Base-by-base conservation (phyloP, 2,113 vertebrate species). In the Theropithecus gelada region DNA sequence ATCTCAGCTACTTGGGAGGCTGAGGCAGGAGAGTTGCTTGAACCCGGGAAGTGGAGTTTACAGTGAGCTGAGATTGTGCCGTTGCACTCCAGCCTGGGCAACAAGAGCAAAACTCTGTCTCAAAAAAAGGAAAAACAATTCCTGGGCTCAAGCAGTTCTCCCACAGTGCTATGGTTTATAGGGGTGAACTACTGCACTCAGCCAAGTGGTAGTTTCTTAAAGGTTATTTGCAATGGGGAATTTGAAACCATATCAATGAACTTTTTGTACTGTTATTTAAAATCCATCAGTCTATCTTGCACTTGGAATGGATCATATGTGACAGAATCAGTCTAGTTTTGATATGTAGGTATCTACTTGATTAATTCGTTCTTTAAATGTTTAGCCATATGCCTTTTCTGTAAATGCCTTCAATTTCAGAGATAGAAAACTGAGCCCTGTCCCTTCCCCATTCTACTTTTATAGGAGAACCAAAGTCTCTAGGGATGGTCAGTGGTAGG, bases 361-460 rank as follows among this genome's bases (percentile, higher is more conserved):
- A 85, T 48, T 88, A 82, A 68, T 90, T 95, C 48, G 25, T 48
- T 45, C 90, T 95, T 97, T 43, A 98, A 96, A 96, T 93, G 64
- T 93, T 27, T 40, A 72, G 35, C 68, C 57, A 88, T 0, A 93
- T 89, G 8, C 30, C 30, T 88, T 50, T 70, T 91, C 32, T 61
- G 16, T 72, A 96, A 97, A 94, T 96, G 4, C 35, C 8, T 59
- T 52, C 27, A 94, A 4, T 94, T 96, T 95, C 64, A 95, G 12
- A 90, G 93, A 86, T 96, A 78, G 92, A 93, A 76, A 93, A 1
- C 94, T 45, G 40, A 25, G 35, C 0, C 70, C 66, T 75, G 10
- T 78, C 3, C 27, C 27, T 81, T 48, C 11, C 30, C 96, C 11
- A 45, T 97, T 92, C 0, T 92, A 17, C 30, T 78, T 88, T 72